phyloP scores from a whole-genome alignment of 2,797 vertebrate species.

The Sparus aurata region DNA sequence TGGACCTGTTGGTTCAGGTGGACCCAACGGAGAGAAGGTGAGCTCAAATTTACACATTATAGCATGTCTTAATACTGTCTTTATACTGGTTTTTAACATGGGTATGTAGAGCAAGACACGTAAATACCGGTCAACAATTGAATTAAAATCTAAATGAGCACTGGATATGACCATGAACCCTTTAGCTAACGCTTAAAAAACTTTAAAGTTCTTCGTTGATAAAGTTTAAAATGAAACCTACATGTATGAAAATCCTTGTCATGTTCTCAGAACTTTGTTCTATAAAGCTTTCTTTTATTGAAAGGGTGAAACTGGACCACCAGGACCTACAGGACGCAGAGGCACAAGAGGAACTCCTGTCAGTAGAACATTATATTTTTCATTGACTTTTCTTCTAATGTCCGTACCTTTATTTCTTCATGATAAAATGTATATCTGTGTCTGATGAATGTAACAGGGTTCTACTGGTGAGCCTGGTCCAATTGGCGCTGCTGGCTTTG shows the following conservation, averaged over 20 bases:
- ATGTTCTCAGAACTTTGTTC: background rate
- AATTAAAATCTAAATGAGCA: too few relatives aligned
- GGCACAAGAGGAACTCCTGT: constrained; percentile 94
- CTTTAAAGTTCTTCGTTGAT: too few relatives aligned
- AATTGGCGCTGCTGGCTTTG: constrained; percentile 93
- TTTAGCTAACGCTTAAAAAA: background rate
- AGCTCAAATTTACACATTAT: constrained; percentile 18
- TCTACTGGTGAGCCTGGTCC: constrained; percentile 93
- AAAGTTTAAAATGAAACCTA: too few relatives aligned
- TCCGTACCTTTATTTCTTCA: background rate
- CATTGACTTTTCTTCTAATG: background rate
- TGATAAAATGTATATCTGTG: constrained; percentile 7
- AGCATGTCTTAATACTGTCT: too few relatives aligned
- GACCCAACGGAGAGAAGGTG: constrained; percentile 94
- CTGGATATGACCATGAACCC: background rate
- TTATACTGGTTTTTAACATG: too few relatives aligned
- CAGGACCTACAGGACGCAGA: constrained; percentile 91
- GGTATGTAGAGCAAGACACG: too few relatives aligned
- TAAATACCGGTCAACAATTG: background rate
- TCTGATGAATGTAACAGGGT: constrained; percentile 84
- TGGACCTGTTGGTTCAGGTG: constrained; percentile 89
- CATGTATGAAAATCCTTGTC: background rate
- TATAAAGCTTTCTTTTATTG: constrained; percentile 51
- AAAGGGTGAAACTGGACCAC: constrained; percentile 94
- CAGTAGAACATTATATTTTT: constrained; percentile 73